Percentiles rank a stretch among this genome's conserved stretches.
Conservation (phyloP, 2,113 vertebrate species). For the Pterocles gutturalis region DNA sequence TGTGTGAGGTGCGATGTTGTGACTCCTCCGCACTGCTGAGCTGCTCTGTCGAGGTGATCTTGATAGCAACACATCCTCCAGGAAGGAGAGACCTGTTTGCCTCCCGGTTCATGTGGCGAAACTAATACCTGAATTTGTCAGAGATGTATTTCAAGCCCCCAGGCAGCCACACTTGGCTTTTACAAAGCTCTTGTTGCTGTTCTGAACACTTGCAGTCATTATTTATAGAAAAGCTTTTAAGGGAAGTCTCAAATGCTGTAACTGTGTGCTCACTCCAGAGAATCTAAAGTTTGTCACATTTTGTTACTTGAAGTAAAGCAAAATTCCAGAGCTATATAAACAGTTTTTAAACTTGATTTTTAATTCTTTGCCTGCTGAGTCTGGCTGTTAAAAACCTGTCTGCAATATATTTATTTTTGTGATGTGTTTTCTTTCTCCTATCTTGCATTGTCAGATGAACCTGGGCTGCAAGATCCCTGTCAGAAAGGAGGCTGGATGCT, state of each 20-base stretch:
- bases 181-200: neutral
- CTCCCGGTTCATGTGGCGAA: neutral
- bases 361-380: neutral
- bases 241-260: neutral
- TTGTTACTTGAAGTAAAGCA: neutral
- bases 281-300: neutral
- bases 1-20: neutral
- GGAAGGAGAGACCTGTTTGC: neutral
- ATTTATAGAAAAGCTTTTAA: constrained; percentile 29
- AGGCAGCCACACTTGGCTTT: neutral
- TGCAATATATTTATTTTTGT: neutral
- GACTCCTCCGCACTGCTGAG: neutral
- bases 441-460: constrained; percentile 75
- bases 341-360: neutral
- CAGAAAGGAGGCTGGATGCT: constrained; percentile 80
- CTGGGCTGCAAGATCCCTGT: constrained; percentile 84
- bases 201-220: neutral
- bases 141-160: neutral
- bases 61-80: neutral
- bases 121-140: neutral
- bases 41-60: neutral
- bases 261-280: neutral
- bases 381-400: neutral
- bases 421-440: neutral
- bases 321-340: neutral